Evolutionary conservation across 2,797 vertebrate species (phyloP).

Genomic region (Momotus momota): DNA sequence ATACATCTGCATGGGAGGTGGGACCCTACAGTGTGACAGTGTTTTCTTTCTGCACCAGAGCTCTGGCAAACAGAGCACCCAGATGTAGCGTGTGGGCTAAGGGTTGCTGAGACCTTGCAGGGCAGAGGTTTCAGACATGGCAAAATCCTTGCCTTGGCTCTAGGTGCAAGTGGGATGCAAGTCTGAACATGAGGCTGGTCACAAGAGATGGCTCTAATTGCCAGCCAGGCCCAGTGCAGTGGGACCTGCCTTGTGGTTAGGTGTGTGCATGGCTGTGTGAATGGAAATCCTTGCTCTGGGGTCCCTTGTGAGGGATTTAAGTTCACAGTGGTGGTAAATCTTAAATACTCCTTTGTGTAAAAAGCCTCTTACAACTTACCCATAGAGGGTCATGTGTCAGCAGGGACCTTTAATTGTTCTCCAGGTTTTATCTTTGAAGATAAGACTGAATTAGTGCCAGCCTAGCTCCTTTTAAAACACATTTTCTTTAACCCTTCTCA

Average conservation of each 20-base stretch:
- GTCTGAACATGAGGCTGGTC: neutral
- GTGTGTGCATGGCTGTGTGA: neutral
- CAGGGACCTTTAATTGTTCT: slow-evolving; percentile 26
- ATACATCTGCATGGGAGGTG: neutral
- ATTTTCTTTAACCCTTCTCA: neutral
- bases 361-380: slow-evolving; percentile 7
- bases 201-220: neutral
- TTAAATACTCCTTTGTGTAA: neutral
- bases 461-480: neutral
- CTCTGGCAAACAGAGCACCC: neutral
- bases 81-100: accelerated
- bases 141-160: neutral
- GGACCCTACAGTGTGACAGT: neutral
- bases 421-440: slow-evolving; percentile 4
- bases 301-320: neutral
- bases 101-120: neutral
- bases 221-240: neutral
- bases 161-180: accelerated
- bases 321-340: neutral
- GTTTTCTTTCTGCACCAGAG: neutral
- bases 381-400: slow-evolving; percentile 4
- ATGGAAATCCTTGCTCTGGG: neutral
- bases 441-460: slow-evolving; percentile 15
- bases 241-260: neutral
- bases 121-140: neutral